These are phyloP conservation scores for Dasyornis broadbenti DNA, from an alignment of 2,113 vertebrate genomes.

Conservation along the genomic window DNA sequence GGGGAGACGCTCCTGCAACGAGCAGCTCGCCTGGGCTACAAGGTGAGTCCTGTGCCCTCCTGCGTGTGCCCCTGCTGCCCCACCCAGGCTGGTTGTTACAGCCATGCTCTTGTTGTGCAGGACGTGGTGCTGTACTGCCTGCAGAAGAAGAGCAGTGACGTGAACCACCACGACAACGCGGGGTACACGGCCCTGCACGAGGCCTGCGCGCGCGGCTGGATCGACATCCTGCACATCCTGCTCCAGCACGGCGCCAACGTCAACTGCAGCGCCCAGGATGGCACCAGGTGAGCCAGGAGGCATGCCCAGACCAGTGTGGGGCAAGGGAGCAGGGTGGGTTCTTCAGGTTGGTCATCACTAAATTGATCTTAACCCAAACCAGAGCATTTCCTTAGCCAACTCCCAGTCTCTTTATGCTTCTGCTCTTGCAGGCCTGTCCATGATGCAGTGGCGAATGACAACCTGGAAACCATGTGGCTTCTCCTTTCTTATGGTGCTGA, in stretches of 20 bases:
- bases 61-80: fast-evolving
- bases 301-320: not conserved
- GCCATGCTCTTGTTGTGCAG: conserved; percentile 44
- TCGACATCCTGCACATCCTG: conserved; percentile 89
- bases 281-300: conserved; percentile 82
- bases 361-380: not conserved
- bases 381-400: not conserved
- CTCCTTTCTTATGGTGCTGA: conserved; percentile 95
- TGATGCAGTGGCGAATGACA: conserved; percentile 94
- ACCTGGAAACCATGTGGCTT: conserved; percentile 93
- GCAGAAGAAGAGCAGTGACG: conserved; percentile 91
- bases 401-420: not conserved
- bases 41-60: conserved; percentile 68
- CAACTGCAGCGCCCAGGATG: conserved; percentile 96
- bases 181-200: conserved; percentile 97
- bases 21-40: conserved; percentile 92
- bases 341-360: fast-evolving
- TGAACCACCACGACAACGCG: conserved; percentile 94
- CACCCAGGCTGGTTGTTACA: fast-evolving
- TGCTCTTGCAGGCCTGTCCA: conserved; percentile 84
- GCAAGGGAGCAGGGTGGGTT: fast-evolving
- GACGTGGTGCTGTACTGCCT: conserved; percentile 96
- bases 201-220: conserved; percentile 91
- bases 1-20: conserved; percentile 94
- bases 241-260: conserved; percentile 94